phyloP scores from a whole-genome alignment of 2,113 vertebrate genomes.

The Thinocorus orbignyianus region DNA sequence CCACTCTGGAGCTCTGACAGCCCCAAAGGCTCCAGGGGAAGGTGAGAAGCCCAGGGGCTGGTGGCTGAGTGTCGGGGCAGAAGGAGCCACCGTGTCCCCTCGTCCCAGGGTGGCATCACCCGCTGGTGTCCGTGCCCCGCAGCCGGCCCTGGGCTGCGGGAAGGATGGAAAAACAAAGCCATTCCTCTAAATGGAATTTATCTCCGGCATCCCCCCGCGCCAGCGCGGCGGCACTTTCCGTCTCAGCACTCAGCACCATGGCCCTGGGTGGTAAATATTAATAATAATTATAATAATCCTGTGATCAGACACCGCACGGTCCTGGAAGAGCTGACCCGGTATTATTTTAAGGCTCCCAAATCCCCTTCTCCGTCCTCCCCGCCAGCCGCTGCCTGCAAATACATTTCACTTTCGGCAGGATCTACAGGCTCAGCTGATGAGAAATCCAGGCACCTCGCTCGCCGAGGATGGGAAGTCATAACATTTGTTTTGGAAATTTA shows the following conservation, averaged over 20 bases:
- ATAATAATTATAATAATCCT: neutral
- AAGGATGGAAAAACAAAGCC: neutral
- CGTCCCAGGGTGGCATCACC: neutral
- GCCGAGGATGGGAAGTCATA: conserved; percentile 52
- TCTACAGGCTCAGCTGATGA: conserved; percentile 12
- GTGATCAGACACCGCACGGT: neutral
- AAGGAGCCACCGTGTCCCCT: neutral
- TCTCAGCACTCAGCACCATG: neutral
- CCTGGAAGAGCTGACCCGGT: neutral
- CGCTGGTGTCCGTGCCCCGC: neutral
- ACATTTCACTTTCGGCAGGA: neutral
- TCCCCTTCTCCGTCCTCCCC: neutral
- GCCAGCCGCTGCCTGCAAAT: neutral
- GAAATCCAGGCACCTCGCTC: conserved; percentile 34
- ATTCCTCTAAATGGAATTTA: neutral
- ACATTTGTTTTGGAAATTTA: conserved; percentile 75
- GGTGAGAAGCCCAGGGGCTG: neutral
- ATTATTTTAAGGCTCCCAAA: neutral
- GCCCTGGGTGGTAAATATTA: conserved; percentile 25
- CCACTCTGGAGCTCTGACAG: accelerated
- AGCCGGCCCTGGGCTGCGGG: neutral
- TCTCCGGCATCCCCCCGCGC: neutral
- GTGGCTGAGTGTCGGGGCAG: accelerated
- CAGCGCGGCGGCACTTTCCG: neutral
- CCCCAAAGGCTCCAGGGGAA: neutral